Evolutionary conservation across 2,113 vertebrate species (phyloP), one percentile per base, ranked within the genome.

Genomic region (Tricholaema leucomelas): DNA sequence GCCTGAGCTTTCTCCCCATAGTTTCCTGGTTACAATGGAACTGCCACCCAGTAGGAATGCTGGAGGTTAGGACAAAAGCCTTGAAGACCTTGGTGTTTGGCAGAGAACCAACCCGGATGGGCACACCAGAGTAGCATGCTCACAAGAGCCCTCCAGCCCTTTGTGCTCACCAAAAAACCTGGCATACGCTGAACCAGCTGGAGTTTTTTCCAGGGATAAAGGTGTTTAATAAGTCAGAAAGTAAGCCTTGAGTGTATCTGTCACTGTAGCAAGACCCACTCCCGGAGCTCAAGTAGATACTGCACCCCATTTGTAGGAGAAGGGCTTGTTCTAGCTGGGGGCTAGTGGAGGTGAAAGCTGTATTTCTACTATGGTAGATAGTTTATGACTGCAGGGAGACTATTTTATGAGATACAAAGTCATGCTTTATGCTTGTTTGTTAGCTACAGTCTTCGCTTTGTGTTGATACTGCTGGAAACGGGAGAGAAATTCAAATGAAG

Each of bases 41-140:
- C 82, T 87, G 66, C 54, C 44, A 59, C 30, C 7, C 33, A 87
- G 67, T 15, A 20, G 50, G 81, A 90, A 87, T 35, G 55, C 35
- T 64, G 91, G 52, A 69, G 65, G 42, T 76, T 59, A 59, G 59
- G 74, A 90, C 54, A 8, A 69, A 84, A 95, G 72, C 92, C 64
- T 93, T 81, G 83, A 84, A 76, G 92, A 75, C 40, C 64, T 84
- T 79, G 81, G 42, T 52, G 44, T 87, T 81, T 90, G 84, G 44
- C n/a, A 0, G 33, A 72, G 81, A 81, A 87, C 63, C 31, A 70
- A 61, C 31, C 21, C 36, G 70, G 77, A 76, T 4, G 7, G 63
- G 65, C 50, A 28, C 18, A 54, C 38, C 27, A 44, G 80, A 71
- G 65, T 20, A 60, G 33, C 3, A 3, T 30, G n/a, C 28, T 71